Conservation (phyloP, 2,888 invertebrate species). For the Nomada ferruginata region DNA sequence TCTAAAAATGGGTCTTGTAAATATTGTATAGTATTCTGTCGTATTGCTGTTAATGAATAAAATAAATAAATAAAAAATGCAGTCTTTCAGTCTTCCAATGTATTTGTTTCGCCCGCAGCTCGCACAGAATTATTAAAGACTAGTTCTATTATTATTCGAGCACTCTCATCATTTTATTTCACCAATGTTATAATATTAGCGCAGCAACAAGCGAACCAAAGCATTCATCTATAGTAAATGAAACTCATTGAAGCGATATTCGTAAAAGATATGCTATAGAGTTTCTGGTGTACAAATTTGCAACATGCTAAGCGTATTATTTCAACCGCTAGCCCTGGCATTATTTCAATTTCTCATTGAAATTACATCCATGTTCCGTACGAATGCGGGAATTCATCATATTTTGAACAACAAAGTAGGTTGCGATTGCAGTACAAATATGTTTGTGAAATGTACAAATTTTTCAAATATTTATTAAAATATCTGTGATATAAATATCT, state of each 20-base stretch:
- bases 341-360: conserved; percentile 22
- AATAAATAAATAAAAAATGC: too few relatives aligned
- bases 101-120: background rate
- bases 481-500: too few relatives aligned
- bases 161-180: conserved; percentile 1
- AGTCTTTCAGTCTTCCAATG: too few relatives aligned
- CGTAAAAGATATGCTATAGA: conserved; percentile 7
- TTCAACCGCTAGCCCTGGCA: conserved; percentile 5
- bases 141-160: background rate
- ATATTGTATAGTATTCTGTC: too few relatives aligned
- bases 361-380: conserved; percentile 9
- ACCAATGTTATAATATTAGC: background rate
- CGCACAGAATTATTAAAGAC: background rate
- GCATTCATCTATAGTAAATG: conserved; percentile 3
- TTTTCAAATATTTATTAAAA: too few relatives aligned
- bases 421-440: background rate
- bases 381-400: background rate
- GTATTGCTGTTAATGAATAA: too few relatives aligned
- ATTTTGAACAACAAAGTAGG: background rate
- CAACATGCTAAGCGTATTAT: conserved; percentile 7
- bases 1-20: too few relatives aligned
- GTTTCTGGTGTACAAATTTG: conserved; percentile 18
- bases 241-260: conserved; percentile 13
- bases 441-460: background rate
- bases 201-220: background rate